Base-by-base conservation (phyloP, 2,888 invertebrate species). In the Leuctra nigra region DNA sequence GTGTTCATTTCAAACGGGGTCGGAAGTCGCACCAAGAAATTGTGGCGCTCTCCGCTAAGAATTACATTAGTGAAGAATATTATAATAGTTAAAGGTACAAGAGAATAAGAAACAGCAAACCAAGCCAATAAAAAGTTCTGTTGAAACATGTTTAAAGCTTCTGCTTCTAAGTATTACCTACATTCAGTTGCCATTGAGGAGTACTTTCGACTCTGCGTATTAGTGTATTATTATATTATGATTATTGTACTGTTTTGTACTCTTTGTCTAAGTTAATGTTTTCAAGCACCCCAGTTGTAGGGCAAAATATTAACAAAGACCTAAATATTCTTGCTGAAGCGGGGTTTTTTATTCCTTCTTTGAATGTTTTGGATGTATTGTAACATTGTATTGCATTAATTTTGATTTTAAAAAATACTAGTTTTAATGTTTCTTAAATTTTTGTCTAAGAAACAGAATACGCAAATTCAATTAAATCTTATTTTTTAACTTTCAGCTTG, bases 1-100 rank as follows among this genome's bases (percentile, higher is more conserved):
- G 50, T 50, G 50, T 50, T 50, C 50, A 50, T 50, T 33, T 50
- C 29, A 29, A 50, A 35, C 50, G 50, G 29, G 50, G 22, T 35
- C 50, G 20, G 50, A 22, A 35, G 35, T 29, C n/a, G 16, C 33
- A 16, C 23, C 4, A 38, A 1, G 23, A 44, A 16, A 33, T 33
- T 35, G 29, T 14, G 36, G 22, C 16, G 20, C 20, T 4, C 41
- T 36, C 41, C 18, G 16, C 9, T 18, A 41, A n/a, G 11, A 41
- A 18, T 41, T 16, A 20, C 20, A n/a, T 38, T 38, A 38, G 38
- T 38, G 4, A 38, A 7, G n/a, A 41, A 16, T 18, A 20, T 16
- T 4, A n/a, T 16, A 4, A 16, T 11, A 41, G 41, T 16, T 18
- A 41, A 41, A 2, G 3, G 14, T 41, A 29, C n/a, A n/a, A n/a